Percentiles rank a stretch among this genome's conserved stretches.
These are phyloP conservation scores for Mactra quadrangularis DNA, from an alignment of 1,140 invertebrate genomes.

Conservation along the genomic window DNA sequence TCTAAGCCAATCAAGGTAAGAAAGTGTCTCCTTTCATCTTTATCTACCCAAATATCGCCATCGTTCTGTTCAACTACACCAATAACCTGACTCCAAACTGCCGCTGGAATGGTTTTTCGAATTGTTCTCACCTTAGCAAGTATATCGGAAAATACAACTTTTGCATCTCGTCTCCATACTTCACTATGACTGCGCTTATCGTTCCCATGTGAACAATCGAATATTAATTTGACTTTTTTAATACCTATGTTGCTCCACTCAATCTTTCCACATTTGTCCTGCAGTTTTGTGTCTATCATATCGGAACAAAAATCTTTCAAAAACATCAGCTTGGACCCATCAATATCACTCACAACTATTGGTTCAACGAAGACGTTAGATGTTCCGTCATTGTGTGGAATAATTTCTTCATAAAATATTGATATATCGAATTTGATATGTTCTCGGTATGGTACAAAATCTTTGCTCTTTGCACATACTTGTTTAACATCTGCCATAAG, in stretches of 20 bases:
- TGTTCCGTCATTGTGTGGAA: not conserved
- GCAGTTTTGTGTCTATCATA: constrained; percentile 6
- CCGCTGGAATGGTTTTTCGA: not conserved
- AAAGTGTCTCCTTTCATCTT: not conserved
- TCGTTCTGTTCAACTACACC: not conserved
- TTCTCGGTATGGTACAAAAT: constrained; percentile 11
- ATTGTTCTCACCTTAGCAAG: not conserved
- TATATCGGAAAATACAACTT: not conserved
- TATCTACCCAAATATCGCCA: not conserved
- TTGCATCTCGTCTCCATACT: not conserved
- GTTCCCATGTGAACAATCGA: constrained; percentile 9
- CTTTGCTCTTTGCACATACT: not conserved
- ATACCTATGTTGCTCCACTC: not conserved
- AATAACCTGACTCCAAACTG: not conserved
- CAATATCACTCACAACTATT: constrained; percentile 2
- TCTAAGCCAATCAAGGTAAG: not conserved
- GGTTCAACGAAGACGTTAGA: not conserved
- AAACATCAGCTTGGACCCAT: constrained; percentile 1
- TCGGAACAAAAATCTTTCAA: constrained; percentile 33
- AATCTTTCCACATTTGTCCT: not conserved
- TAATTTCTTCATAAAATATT: constrained; percentile 18
- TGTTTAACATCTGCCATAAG: constrained; percentile 14
- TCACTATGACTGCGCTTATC: not conserved
- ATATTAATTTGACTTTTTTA: constrained; percentile 9
- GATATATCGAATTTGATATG: not conserved